Evolutionary conservation across 2,113 vertebrate species (phyloP), one percentile per base, ranked within the genome.

Genomic region (Melanerpes aurifrons): DNA sequence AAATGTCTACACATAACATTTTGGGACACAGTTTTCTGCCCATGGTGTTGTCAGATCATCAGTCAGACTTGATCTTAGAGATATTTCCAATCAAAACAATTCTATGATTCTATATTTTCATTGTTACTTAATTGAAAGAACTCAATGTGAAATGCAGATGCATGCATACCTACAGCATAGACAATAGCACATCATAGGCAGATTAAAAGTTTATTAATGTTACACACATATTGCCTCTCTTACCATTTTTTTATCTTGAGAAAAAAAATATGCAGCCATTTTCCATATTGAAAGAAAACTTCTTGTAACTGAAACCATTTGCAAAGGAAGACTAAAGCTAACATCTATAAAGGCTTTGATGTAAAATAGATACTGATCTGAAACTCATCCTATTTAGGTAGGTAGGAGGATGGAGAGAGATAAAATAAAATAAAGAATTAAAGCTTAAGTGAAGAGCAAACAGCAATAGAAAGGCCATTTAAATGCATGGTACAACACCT

Each of bases 401-500:
- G 6, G 5, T 69, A 82, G 32, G 59, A 75, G 5, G 6, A 7
- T 4, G 10, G 7, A 5, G 58, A 72, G 54, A 84, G 10, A 24
- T 32, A 82, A 81, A 74, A 16, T 4, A 56, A 86, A 80, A 15
- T 10, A 54, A 81, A 87, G 9, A 81, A 71, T 74, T 70, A 72
- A 48, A 89, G 4, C 3, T 12, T 61, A 74, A 80, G 4, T 67
- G 32, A 92, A 73, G 12, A 47, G 8, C 58, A 54, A 80, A 21
- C 25, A 69, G 43, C 29, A 82, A 59, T 15, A 80, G 35, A 90
- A 84, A 53, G 24, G n/a, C n/a, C 29, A 31, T 84, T 91, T 63
- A 87, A 85, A 93, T 90, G 28, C 61, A 94, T 81, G 5, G 26
- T 88, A 80, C 80, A 84, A 8, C 18, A 70, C 64, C 47, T 92